These are phyloP conservation scores for Tympanoctomys barrerae DNA, from an alignment of 2,797 vertebrate species.

Conservation along the genomic window DNA sequence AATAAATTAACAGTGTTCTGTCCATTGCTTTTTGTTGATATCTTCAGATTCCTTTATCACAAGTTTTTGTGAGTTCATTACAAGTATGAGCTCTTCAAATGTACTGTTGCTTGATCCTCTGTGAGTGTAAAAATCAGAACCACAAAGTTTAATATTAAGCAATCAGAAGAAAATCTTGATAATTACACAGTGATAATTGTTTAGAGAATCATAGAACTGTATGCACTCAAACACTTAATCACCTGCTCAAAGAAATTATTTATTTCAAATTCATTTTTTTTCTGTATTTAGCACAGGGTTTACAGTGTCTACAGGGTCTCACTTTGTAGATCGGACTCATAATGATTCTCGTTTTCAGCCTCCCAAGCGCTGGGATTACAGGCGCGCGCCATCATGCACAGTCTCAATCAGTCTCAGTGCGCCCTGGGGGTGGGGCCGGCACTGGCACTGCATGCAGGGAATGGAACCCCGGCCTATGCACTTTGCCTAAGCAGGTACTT, in stretches of 20 bases:
- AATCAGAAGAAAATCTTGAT: conserved; percentile 38
- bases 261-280: neutral
- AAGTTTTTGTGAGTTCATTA: neutral
- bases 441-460: too few species aligned
- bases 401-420: too few species aligned
- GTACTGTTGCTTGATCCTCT: neutral
- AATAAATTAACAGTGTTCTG: neutral
- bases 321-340: too few species aligned
- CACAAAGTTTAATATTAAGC: neutral
- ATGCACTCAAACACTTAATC: neutral
- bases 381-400: too few species aligned
- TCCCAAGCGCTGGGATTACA: too few species aligned
- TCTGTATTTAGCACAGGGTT: too few species aligned
- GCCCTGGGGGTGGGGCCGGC: too few species aligned
- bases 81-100: neutral
- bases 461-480: too few species aligned
- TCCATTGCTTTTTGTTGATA: neutral
- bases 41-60: neutral
- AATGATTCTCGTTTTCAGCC: too few species aligned
- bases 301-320: too few species aligned
- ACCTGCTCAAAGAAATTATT: conserved; percentile 34
- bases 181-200: neutral
- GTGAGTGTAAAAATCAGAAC: neutral
- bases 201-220: neutral
- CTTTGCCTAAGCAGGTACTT: too few species aligned